These are phyloP conservation scores for Rhegmatorhina hoffmannsi DNA, from an alignment of 2,113 vertebrate genomes.

Conservation along the genomic window DNA sequence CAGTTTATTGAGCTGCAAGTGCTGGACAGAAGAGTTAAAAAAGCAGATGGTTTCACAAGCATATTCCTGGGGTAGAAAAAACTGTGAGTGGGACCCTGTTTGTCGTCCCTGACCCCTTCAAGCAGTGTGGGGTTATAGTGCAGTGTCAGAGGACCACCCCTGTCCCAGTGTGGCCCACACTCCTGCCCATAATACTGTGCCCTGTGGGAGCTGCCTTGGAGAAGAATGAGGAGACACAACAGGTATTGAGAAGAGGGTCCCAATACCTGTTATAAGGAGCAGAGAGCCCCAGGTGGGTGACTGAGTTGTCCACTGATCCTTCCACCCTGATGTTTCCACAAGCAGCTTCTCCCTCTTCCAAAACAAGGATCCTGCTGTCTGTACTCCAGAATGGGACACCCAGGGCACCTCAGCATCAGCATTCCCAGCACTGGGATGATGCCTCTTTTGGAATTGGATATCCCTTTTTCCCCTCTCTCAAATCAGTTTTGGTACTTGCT, in stretches of 20 bases:
- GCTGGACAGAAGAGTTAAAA: not conserved
- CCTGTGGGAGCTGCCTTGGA: not conserved
- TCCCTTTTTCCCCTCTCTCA: not conserved
- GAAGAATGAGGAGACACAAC: not conserved
- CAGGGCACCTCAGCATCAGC: not conserved
- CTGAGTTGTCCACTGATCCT: not conserved
- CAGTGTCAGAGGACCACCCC: not conserved
- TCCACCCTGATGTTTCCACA: not conserved
- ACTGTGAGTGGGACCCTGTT: not conserved
- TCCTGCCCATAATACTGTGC: not conserved
- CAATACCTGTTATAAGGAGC: not conserved
- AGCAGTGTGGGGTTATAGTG: not conserved
- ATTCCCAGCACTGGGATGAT: not conserved
- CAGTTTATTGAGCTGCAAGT: not conserved
- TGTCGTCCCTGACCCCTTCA: not conserved
- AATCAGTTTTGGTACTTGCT: not conserved
- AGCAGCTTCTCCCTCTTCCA: not conserved
- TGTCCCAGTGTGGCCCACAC: not conserved
- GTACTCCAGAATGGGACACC: not conserved
- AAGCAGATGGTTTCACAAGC: not conserved
- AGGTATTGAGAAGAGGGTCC: not conserved
- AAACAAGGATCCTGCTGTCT: not conserved
- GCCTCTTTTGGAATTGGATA: too few relatives aligned
- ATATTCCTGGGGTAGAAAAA: not conserved
- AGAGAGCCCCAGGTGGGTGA: not conserved